These are phyloP conservation scores for Glaucomys volans DNA, from an alignment of 2,113 vertebrate genomes.

Conservation along the genomic window DNA sequence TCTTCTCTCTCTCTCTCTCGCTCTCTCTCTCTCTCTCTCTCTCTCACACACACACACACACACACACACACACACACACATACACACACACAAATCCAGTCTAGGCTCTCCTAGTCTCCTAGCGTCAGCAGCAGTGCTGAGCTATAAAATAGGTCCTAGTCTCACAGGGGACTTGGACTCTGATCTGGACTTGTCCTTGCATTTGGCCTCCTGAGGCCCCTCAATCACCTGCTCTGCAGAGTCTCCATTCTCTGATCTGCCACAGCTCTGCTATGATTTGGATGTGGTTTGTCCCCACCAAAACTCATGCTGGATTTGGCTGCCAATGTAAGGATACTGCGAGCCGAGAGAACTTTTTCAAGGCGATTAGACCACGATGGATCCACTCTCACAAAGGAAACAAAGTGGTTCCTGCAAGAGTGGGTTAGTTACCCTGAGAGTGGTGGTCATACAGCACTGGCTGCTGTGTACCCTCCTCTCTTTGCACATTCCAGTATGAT, in stretches of 20 bases:
- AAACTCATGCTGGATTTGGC: neutral
- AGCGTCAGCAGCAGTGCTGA: accelerated
- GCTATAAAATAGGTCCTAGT: neutral
- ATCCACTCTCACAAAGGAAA: neutral
- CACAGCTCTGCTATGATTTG: neutral
- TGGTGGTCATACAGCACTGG: neutral
- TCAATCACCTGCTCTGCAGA: neutral
- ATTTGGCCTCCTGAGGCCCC: neutral
- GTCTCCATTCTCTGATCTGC: neutral
- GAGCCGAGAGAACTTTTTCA: too few relatives aligned
- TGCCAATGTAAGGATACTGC: neutral
- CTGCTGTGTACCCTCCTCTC: neutral
- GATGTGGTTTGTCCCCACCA: neutral
- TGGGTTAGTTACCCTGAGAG: neutral
- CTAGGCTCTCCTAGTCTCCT: neutral
- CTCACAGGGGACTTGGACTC: neutral
- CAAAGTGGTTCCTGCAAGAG: neutral
- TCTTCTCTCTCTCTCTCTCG: too few relatives aligned
- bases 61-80: neutral
- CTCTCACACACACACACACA: neutral
- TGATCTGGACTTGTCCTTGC: neutral
- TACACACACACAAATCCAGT: neutral
- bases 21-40: too few relatives aligned
- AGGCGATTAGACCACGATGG: neutral
- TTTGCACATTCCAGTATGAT: too few relatives aligned